A percentile compares a stretch with the other conserved stretches of the same genome.
Conservation (phyloP, 2,888 invertebrate species). For the Xanthia togata region DNA sequence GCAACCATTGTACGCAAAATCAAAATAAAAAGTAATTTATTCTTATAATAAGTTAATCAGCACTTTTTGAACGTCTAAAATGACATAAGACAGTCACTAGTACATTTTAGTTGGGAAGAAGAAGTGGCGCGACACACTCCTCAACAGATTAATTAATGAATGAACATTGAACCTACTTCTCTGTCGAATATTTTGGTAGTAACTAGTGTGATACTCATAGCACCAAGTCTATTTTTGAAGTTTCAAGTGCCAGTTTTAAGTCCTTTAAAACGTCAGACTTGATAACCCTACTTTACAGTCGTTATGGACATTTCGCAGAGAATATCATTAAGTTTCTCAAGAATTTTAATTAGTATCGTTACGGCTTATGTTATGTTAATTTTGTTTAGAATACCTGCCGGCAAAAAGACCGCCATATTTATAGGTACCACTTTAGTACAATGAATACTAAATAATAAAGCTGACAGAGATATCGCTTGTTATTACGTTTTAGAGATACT, state of each 20-base stretch:
- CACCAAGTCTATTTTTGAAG: background rate
- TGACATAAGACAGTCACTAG: background rate
- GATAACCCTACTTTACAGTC: background rate
- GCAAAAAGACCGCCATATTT: slow-evolving; percentile 48
- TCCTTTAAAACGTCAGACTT: background rate
- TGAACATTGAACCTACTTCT: background rate
- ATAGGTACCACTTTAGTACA: slow-evolving; percentile 27
- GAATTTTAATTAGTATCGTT: slow-evolving; percentile 54
- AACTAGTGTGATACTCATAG: background rate
- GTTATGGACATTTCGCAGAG: background rate
- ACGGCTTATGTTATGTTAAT: slow-evolving; percentile 54
- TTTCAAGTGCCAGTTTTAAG: background rate
- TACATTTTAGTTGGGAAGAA: background rate
- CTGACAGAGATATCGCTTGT: slow-evolving; percentile 14
- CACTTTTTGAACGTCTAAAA: background rate
- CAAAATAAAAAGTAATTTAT: background rate
- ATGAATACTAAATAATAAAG: slow-evolving; percentile 47
- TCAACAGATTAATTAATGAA: background rate
- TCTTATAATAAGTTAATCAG: background rate
- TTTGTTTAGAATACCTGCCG: slow-evolving; percentile 30
- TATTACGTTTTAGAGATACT: slow-evolving; percentile 17
- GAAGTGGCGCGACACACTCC: background rate
- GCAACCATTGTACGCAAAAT: background rate
- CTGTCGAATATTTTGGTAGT: no score
- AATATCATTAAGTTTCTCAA: slow-evolving; percentile 49